A percentile compares a stretch with the other conserved stretches of the same genome.
phyloP scores from a whole-genome alignment of 2,888 invertebrate genomes.

The Cerastis rubricosa region DNA sequence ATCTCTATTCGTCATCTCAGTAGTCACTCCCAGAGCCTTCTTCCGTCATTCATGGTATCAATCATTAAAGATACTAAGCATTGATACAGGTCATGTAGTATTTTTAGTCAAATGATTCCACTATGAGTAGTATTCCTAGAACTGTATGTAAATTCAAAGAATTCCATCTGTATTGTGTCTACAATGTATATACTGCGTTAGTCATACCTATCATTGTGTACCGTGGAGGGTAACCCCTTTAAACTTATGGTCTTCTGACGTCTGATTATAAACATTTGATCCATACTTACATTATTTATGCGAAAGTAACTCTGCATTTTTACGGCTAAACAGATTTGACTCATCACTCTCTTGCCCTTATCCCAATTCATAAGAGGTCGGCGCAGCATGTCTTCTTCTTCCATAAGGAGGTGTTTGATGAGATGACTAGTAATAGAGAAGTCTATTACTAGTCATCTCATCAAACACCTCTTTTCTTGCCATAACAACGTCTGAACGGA shows the following conservation, averaged over 20 bases:
- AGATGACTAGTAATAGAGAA: too few relatives aligned
- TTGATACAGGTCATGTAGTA: constrained; percentile 32
- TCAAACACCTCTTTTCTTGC: too few relatives aligned
- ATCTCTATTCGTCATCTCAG: not conserved
- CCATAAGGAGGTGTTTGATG: too few relatives aligned
- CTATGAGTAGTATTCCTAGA: constrained; percentile 37
- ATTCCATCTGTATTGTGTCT: constrained; percentile 14
- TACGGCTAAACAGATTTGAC: not conserved
- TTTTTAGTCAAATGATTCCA: constrained; percentile 50
- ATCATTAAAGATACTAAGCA: not conserved
- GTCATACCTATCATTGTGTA: constrained; percentile 47
- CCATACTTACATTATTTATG: not conserved
- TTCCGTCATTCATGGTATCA: not conserved
- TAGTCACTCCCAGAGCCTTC: not conserved
- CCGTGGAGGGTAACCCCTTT: constrained; percentile 33
- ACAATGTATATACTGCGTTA: constrained; percentile 24
- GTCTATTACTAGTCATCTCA: too few relatives aligned
- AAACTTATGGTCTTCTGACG: constrained; percentile 33
- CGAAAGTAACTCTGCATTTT: not conserved
- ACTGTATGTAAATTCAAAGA: constrained; percentile 36
- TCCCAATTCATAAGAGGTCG: too few relatives aligned
- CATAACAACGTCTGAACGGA: not conserved
- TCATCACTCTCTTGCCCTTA: not conserved
- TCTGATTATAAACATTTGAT: constrained; percentile 17
- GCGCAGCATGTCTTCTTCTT: too few relatives aligned